A percentile compares a stretch with the other conserved stretches of the same genome.
phyloP scores from a whole-genome alignment of 2,113 vertebrate genomes.

The Erythrocercus mccallii region DNA sequence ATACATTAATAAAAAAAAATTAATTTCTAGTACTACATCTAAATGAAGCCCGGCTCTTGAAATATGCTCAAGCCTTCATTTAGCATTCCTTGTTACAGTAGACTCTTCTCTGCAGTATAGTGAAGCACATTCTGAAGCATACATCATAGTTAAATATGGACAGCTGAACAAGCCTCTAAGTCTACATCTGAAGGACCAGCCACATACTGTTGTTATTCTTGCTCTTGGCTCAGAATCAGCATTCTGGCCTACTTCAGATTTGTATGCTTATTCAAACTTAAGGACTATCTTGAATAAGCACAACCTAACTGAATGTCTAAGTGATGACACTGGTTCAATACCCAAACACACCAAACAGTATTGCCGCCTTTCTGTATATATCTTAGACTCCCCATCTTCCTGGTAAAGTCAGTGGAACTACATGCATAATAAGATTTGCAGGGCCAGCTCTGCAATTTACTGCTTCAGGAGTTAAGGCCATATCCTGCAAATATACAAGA shows the following conservation, averaged over 20 bases:
- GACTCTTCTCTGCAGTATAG: not conserved
- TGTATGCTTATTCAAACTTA: not conserved
- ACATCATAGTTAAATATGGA: not conserved
- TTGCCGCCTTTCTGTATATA: not conserved
- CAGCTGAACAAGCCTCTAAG: not conserved
- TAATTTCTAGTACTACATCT: not conserved
- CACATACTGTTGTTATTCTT: not conserved
- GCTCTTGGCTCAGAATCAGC: not conserved
- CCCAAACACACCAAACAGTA: rapidly evolving
- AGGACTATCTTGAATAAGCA: not conserved
- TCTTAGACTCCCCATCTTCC: not conserved
- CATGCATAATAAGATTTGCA: not conserved
- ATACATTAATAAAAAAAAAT: not conserved
- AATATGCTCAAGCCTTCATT: not conserved
- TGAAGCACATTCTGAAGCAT: not conserved
- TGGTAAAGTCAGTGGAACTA: conserved; percentile 33
- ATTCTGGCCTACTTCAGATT: not conserved
- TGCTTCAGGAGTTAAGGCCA: not conserved
- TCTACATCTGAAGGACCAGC: not conserved
- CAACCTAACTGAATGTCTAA: not conserved
- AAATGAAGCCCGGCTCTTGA: not conserved
- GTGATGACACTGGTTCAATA: not conserved
- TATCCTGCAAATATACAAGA: not conserved
- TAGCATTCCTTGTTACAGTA: not conserved
- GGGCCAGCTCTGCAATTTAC: conserved; percentile 8